Evolutionary conservation across 2,113 vertebrate species (phyloP).

Genomic region (Oryzias woworae): DNA sequence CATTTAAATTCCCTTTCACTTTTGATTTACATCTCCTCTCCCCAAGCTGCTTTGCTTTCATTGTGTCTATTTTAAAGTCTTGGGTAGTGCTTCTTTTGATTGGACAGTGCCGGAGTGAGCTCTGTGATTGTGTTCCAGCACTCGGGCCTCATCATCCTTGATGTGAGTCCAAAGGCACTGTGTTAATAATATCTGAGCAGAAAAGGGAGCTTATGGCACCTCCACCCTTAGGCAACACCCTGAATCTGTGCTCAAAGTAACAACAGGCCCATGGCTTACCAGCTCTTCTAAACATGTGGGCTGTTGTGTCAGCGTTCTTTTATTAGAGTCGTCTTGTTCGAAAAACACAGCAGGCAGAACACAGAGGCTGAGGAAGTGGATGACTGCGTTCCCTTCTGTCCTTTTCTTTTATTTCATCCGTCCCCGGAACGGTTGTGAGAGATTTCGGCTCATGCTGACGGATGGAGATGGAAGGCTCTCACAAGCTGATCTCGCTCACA

Average conservation of each 20-base stretch:
- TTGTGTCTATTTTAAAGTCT: constrained; percentile 35
- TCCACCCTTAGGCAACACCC: constrained; percentile 63
- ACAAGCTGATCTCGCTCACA: constrained; percentile 60
- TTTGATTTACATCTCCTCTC: constrained; percentile 26
- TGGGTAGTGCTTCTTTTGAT: constrained; percentile 41
- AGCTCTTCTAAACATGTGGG: constrained; percentile 45
- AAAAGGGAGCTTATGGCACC: constrained; percentile 41
- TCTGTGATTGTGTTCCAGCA: constrained; percentile 24
- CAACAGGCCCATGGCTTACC: constrained; percentile 62
- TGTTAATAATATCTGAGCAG: constrained; percentile 56
- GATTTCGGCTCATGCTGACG: constrained; percentile 58
- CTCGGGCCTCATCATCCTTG: constrained; percentile 29
- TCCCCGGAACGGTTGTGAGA: constrained; percentile 65
- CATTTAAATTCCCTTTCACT: constrained; percentile 43
- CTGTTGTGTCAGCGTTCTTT: constrained; percentile 72
- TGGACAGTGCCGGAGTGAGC: constrained; percentile 36
- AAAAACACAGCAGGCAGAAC: constrained; percentile 45
- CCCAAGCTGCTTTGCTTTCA: constrained; percentile 35
- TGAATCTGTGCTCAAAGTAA: constrained; percentile 62
- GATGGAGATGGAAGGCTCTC: constrained; percentile 58
- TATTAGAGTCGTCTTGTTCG: constrained; percentile 63
- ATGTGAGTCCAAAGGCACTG: constrained; percentile 38
- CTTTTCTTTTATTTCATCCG: constrained; percentile 34
- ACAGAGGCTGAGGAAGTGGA: constrained; percentile 22
- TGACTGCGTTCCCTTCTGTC: constrained; percentile 24